Evolutionary conservation across 2,113 vertebrate genomes (phyloP), one percentile per base, ranked within the genome.

Genomic region (Centropus bengalensis): DNA sequence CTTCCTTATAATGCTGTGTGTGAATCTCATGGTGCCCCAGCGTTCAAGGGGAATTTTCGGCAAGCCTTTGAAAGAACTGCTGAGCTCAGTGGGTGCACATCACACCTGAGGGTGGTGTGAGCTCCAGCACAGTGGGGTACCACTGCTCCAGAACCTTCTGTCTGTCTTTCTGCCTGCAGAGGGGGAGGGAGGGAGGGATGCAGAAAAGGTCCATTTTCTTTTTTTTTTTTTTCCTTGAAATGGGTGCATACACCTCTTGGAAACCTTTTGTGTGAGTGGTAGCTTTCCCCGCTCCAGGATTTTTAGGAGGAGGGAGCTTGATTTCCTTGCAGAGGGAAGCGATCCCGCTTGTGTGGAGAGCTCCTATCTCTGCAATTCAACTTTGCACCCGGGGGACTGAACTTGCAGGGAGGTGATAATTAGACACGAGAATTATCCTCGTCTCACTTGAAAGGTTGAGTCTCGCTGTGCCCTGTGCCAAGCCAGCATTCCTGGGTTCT

Each of bases 41-140:
- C 0, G 0, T 30, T 28, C 0, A 1, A 62, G 82, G 58, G 45
- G 2, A 30, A 19, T 44, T 63, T 67, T 67, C 51, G 36, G 19
- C 52, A 78, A 52, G 32, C 23, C 56, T 86, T 64, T 49, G 84
- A 51, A 51, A 49, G 24, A 40, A 42, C 9, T n/a, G 67, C 68
- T 38, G 55, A 85, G 45, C 82, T 82, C 77, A 2, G 32, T 7
- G 58, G 52, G 44, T 26, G 60, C 18, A 27, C 30, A 24, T 75
- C 1, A 0, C 3, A 4, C 36, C 38, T 32, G 45, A 36, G 82
- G 56, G 21, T n/a, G 73, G 15, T 2, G 30, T 33, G 36, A 76
- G 52, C 55, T 26, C 26, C 42, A 78, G 58, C 78, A 24, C 0
- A 0, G 40, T 26, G 58, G 51, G 45, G 38, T 51, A 28, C 20